A percentile compares a stretch with the other conserved stretches of the same genome.
Conservation (phyloP, 1,140 invertebrate genomes). For the Aphelenchoides fujianensis region DNA sequence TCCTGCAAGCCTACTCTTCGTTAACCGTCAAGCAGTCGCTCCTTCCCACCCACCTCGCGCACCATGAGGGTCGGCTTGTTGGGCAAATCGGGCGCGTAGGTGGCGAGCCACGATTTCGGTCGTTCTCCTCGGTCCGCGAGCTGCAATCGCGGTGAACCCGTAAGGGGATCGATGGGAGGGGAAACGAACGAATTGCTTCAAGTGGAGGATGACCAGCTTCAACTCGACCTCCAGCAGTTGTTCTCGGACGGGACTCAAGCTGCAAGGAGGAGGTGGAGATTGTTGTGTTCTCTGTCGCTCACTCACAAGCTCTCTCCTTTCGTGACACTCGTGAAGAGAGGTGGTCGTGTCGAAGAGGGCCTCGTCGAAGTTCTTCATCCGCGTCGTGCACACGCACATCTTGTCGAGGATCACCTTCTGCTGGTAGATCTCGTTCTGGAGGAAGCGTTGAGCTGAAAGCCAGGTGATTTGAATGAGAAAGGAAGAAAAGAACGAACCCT, state of each 20-base stretch:
- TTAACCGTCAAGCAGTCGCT: background rate
- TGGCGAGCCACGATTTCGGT: background rate
- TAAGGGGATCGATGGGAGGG: background rate
- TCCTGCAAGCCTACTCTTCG: background rate
- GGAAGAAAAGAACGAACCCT: background rate
- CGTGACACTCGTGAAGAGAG: background rate
- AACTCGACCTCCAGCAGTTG: conserved; percentile 15
- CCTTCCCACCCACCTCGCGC: background rate
- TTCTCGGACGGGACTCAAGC: conserved; percentile 4
- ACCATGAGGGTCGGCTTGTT: background rate
- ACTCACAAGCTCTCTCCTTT: conserved; percentile 22
- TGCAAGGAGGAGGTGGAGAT: background rate
- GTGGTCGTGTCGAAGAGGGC: conserved; percentile 12
- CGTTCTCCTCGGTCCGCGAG: background rate
- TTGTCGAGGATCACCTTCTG: conserved; percentile 17
- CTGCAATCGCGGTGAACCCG: background rate
- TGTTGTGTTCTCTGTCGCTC: too few relatives aligned
- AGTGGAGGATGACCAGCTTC: conserved; percentile 15
- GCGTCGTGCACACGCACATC: background rate
- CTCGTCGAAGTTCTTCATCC: conserved; percentile 1
- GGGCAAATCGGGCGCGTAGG: background rate
- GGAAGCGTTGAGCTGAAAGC: conserved; percentile 12
- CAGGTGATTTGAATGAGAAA: background rate
- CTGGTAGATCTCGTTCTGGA: conserved; percentile 12
- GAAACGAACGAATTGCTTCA: conserved; percentile 11